phyloP scores from a whole-genome alignment of 2,797 vertebrate species.

The Urocyon cinereoargenteus region DNA sequence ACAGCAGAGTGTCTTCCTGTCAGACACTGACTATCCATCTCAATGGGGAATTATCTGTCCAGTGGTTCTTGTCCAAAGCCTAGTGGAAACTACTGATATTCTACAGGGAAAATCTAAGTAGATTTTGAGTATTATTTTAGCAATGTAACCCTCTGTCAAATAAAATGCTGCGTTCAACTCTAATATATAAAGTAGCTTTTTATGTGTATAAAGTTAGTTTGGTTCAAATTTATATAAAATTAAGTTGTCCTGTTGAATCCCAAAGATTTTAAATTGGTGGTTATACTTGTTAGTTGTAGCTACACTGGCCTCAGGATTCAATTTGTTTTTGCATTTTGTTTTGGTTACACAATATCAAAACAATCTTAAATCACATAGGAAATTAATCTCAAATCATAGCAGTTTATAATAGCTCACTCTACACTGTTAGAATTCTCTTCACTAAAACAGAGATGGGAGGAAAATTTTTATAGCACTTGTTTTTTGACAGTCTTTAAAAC shows the following conservation, averaged over 20 bases:
- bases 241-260: neutral
- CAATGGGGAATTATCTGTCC: conserved; percentile 51
- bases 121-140: conserved; percentile 21
- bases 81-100: neutral
- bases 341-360: conserved; percentile 29
- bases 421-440: neutral
- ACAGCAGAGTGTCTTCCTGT: neutral
- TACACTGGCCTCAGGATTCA: neutral
- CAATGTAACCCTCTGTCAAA: conserved; percentile 37
- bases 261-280: neutral
- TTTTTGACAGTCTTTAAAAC: conserved; percentile 14
- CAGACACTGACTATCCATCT: conserved; percentile 38
- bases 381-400: conserved; percentile 35
- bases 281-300: neutral
- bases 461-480: conserved; percentile 14
- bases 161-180: conserved; percentile 43
- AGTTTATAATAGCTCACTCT: neutral
- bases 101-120: conserved; percentile 15
- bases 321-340: conserved; percentile 7
- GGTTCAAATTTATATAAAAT: conserved; percentile 52
- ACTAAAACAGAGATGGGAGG: neutral
- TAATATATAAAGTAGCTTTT: conserved; percentile 22
- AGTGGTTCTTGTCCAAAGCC: neutral
- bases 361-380: neutral
- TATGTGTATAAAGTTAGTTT: conserved; percentile 33